Base-by-base conservation (phyloP, 1,140 invertebrate species). In the Ceratosolen fusciceps region DNA sequence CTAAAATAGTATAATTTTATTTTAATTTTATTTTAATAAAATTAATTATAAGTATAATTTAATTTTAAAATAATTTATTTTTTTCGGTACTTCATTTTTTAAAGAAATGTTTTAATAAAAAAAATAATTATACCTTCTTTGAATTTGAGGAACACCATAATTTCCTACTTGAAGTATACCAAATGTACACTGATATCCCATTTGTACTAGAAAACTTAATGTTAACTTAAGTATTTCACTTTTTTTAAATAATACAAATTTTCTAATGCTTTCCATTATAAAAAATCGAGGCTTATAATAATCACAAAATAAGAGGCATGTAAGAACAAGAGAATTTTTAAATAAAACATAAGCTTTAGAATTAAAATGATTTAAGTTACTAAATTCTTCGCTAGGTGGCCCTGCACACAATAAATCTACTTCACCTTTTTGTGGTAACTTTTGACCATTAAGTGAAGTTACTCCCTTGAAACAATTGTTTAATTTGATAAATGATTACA, bases 101-200 rank as follows among this genome's bases (percentile, higher is more conserved):
- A 12, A 43, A 43, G 12, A 43, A 5, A 43, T 43, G 12, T 7
- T 43, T 43, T 43, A 43, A 5, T 52, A 3, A 52, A 80, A 84
- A 16, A 19, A 34, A 24, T 67, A 39, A 12, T 1, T 39, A 83
- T 83, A 93, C 92, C 95, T 91, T 82, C 95, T 89, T 70, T 96
- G 90, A 0, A 95, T 96, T 87, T 97, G 96, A 16, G 96, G 94
- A 2, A 97, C 92, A 1, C 96, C 96, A 86, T 95, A 97, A 87
- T 94, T 93, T 2, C 96, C 96, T 21, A 95, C 96, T 91, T 98
- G 96, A 2, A 97, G 85, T 26, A 97, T 91, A 1, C 95, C 95
- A 89, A 97, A 96, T 0, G 95, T 94, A 82, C 95, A 96, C 87
- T 97, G 96, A 87, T 98, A 98, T 0, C 96, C 96, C 93, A 98